Conservation (phyloP, 2,888 invertebrate genomes). For the Agriopis marginaria region DNA sequence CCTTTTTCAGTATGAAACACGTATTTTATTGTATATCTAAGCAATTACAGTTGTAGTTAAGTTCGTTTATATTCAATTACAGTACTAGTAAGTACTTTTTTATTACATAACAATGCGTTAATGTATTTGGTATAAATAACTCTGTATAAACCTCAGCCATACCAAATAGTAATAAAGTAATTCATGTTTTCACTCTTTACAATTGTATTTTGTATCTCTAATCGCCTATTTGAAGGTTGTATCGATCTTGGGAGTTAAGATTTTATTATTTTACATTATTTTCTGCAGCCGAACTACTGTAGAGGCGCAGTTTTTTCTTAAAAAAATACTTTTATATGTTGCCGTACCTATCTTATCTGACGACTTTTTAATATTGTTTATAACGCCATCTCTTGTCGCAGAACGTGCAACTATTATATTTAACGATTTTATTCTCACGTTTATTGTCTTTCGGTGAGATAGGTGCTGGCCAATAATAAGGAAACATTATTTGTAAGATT, state of each 20-base stretch:
- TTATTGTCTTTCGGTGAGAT: constrained; percentile 18
- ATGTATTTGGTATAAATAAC: constrained; percentile 66
- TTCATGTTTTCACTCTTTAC: constrained; percentile 43
- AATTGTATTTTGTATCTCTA: constrained; percentile 40
- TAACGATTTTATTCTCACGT: neutral
- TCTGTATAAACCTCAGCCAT: constrained; percentile 84
- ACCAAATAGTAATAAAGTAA: constrained; percentile 70
- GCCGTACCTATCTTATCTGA: constrained; percentile 37
- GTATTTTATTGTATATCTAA: constrained; percentile 45
- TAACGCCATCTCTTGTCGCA: constrained; percentile 39
- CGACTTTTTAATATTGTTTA: constrained; percentile 11
- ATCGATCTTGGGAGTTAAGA: constrained; percentile 37
- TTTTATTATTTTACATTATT: constrained; percentile 40
- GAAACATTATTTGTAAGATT: constrained; percentile 41
- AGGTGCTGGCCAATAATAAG: constrained; percentile 16
- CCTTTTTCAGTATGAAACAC: constrained; percentile 46
- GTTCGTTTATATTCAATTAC: constrained; percentile 35
- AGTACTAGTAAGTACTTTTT: constrained; percentile 39
- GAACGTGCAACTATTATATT: constrained; percentile 24
- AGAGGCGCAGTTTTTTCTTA: constrained; percentile 36
- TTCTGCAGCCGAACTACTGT: constrained; percentile 38
- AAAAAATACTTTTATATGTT: constrained; percentile 27
- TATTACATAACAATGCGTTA: constrained; percentile 41
- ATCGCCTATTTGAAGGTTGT: constrained; percentile 46
- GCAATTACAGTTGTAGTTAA: constrained; percentile 34